A percentile compares a stretch with the other conserved stretches of the same genome.
These are phyloP conservation scores for Drosophila kuntzei DNA, from an alignment of 2,888 invertebrate species.

Conservation along the genomic window DNA sequence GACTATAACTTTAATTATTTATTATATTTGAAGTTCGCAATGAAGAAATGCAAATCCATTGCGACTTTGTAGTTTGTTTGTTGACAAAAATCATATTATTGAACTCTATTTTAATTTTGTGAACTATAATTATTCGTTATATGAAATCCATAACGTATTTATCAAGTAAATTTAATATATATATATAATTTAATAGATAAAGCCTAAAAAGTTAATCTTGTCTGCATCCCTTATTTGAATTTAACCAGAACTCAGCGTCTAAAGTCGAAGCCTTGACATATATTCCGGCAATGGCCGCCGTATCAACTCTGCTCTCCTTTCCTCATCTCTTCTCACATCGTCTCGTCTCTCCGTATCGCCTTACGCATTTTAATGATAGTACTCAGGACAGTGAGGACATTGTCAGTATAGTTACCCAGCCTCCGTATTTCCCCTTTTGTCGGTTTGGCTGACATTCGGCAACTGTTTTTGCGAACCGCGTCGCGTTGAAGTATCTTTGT, in stretches of 20 bases:
- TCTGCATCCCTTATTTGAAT: conserved; percentile 1
- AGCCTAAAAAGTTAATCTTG: not conserved
- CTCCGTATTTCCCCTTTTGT: conserved; percentile 5
- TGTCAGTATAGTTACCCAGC: conserved; percentile 11
- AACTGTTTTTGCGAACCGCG: conserved; percentile 19
- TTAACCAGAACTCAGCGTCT: not conserved
- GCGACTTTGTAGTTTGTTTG: no score
- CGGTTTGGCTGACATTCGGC: conserved; percentile 39
- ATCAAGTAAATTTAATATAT: not conserved
- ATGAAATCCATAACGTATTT: no score
- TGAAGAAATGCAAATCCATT: no score
- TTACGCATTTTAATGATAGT: conserved; percentile 42
- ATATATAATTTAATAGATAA: not conserved
- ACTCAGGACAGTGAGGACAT: conserved; percentile 39
- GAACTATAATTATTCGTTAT: no score
- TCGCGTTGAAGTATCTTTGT: conserved; percentile 28
- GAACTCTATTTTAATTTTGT: no score
- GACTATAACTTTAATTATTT: no score
- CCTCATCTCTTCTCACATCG: not conserved
- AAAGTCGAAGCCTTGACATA: conserved; percentile 36
- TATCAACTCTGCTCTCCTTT: not conserved
- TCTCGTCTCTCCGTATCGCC: not conserved
- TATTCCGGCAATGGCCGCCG: conserved; percentile 43
- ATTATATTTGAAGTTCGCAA: no score
- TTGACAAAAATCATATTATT: no score